Conservation (phyloP, 2,797 vertebrate species). For the Syndactyla subalaris region DNA sequence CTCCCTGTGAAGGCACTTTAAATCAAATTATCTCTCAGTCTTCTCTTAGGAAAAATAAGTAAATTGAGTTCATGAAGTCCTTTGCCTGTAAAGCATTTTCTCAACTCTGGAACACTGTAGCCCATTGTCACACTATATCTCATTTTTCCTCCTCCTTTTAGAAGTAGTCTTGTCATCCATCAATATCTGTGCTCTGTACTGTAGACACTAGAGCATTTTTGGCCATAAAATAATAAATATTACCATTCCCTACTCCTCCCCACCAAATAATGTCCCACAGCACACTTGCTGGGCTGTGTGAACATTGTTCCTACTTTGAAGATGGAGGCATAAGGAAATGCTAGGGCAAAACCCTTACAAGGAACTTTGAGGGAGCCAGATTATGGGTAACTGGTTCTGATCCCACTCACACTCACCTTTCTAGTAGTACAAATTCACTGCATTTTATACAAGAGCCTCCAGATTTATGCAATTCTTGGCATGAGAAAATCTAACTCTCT, state of each 20-base stretch:
- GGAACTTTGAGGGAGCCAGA: neutral
- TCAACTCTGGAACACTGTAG: neutral
- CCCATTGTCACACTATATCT: neutral
- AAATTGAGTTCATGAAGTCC: neutral
- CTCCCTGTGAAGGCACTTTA: neutral
- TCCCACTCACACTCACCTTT: neutral
- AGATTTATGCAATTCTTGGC: neutral
- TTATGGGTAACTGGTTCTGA: neutral
- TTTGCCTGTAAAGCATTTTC: neutral
- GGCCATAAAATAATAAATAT: neutral
- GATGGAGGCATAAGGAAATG: neutral
- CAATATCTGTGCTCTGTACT: neutral
- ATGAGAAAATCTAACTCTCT: neutral
- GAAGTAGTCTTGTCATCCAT: neutral
- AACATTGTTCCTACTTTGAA: neutral
- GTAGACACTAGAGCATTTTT: neutral
- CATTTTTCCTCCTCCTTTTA: neutral
- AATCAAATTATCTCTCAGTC: neutral
- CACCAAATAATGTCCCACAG: neutral
- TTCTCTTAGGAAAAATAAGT: neutral
- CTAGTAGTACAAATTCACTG: neutral
- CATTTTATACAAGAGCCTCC: neutral
- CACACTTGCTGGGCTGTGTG: neutral
- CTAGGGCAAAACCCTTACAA: neutral
- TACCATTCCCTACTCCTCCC: neutral